Conservation (phyloP, 1,140 invertebrate species). For the Cotesia vestalis region DNA sequence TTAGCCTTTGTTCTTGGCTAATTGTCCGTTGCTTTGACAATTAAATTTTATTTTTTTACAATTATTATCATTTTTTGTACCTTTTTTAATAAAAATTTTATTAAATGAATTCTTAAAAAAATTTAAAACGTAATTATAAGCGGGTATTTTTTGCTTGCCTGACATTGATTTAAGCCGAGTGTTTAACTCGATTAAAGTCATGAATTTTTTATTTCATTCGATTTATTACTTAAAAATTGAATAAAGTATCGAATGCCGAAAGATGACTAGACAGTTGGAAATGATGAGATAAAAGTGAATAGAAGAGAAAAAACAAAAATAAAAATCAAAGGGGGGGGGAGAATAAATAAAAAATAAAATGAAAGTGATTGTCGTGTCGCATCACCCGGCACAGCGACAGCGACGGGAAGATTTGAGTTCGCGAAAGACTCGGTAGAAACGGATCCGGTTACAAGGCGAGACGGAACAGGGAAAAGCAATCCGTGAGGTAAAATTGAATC, state of each 20-base stretch:
- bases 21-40: not conserved
- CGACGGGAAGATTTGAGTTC: not conserved
- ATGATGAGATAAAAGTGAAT: no score
- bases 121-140: no score
- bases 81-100: not conserved
- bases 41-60: not conserved
- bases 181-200: no score
- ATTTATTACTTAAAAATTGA: no score
- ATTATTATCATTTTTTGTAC: not conserved
- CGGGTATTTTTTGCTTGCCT: no score
- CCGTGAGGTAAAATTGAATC: constrained; percentile 62
- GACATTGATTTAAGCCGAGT: no score
- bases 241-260: no score
- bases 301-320: not conserved
- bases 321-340: not conserved
- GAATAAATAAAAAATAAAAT: no score
- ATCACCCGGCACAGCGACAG: not conserved
- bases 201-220: no score
- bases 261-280: no score
- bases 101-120: not conserved
- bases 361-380: not conserved
- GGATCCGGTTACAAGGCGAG: constrained; percentile 55
- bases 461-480: constrained; percentile 62
- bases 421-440: constrained; percentile 7
- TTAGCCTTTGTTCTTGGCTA: not conserved